These are phyloP conservation scores for Eucriotettix oculatus DNA, from an alignment of 2,888 invertebrate species.

Conservation along the genomic window DNA sequence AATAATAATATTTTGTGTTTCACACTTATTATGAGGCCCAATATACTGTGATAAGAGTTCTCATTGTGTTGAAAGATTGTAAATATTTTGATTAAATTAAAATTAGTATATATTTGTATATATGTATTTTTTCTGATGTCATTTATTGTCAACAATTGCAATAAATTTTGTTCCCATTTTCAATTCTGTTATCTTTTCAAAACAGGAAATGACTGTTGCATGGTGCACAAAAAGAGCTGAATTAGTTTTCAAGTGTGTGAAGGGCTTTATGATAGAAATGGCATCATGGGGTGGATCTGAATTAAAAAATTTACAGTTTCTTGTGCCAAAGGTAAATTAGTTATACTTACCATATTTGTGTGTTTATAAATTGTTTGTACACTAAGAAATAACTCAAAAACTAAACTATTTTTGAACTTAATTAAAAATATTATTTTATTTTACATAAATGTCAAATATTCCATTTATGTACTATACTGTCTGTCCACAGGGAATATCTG, in stretches of 20 bases:
- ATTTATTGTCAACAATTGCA: too few relatives aligned
- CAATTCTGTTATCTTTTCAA: too few relatives aligned
- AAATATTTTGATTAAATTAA: too few relatives aligned
- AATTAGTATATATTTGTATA: too few relatives aligned
- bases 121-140: too few relatives aligned
- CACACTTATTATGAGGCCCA: too few relatives aligned
- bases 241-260: constrained; percentile 94
- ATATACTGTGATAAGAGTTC: too few relatives aligned
- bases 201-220: constrained; percentile 84
- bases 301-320: constrained; percentile 70
- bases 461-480: too few relatives aligned
- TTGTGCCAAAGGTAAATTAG: constrained; percentile 53
- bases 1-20: too few relatives aligned
- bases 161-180: too few relatives aligned
- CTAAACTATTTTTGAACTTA: background rate
- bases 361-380: background rate
- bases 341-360: background rate
- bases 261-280: constrained; percentile 99
- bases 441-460: too few relatives aligned
- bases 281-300: constrained; percentile 84
- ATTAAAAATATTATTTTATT: background rate
- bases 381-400: background rate
- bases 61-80: too few relatives aligned
- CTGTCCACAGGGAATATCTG: constrained; percentile 49
- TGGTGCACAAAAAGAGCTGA: constrained; percentile 96